Evolutionary conservation across 2,113 vertebrate genomes (phyloP).

Genomic region (Hyaena hyaena): DNA sequence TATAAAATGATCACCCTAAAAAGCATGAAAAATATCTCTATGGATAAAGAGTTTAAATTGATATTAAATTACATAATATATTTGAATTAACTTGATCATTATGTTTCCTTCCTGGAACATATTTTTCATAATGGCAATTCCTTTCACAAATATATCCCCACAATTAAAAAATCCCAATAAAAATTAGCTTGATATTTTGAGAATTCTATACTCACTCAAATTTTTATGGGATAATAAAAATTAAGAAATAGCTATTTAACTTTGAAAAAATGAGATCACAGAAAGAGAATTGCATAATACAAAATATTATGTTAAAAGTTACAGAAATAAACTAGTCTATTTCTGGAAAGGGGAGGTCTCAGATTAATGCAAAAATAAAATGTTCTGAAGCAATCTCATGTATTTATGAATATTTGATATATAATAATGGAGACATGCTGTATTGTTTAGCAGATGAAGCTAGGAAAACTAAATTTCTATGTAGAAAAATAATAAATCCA

Average conservation of each 20-base stretch:
- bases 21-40: background rate
- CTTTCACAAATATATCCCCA: background rate
- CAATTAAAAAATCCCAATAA: background rate
- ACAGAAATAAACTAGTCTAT: background rate
- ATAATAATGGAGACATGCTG: background rate
- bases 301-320: background rate
- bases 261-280: background rate
- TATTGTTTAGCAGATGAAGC: background rate
- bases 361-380: background rate
- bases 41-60: background rate
- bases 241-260: background rate
- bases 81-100: background rate
- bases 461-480: background rate
- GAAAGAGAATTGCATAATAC: background rate
- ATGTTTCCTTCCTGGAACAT: background rate
- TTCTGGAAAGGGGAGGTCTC: background rate
- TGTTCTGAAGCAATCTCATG: background rate
- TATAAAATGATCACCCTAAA: background rate
- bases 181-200: background rate
- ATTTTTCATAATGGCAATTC: background rate
- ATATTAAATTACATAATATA: background rate
- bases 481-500: background rate
- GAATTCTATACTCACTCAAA: background rate
- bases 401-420: background rate
- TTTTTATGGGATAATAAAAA: background rate